Base-by-base conservation (phyloP, 2,113 vertebrate species). In the Prochilodus magdalenae region DNA sequence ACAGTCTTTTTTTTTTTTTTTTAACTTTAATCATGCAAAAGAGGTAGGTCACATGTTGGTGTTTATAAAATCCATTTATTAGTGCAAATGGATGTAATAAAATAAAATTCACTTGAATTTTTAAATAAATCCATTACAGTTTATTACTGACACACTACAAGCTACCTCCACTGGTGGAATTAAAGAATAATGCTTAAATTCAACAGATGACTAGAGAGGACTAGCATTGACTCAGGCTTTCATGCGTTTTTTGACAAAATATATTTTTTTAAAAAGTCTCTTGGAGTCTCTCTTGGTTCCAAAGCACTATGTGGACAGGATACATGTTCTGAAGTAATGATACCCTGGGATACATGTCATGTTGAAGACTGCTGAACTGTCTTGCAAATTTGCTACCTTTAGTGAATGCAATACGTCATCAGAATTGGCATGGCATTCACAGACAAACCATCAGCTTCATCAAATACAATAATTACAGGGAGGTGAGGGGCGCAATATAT, bases 191-290 rank as follows among this genome's bases (percentile, higher is more conserved):
- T 60, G 57, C 57, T 24, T 10, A 8, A 60, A 26, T 57, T 57
- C 11, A 60, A 12, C 22, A 10, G 57, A 26, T 60, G 57, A 26
- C 57, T 4, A 60, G 24, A 11, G 26, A 2, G n/a, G n/a, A 57
- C 18, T 57, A 60, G 57, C 26, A n/a, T 26, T 60, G 57, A 26
- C 26, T 60, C 24, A 60, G 63, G 65, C 40, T 75, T 82, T 75
- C 73, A 75, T 82, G 51, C 51, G 15, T 70, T 49, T 60, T 74
- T 70, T 47, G 33, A 26, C 44, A 63, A 80, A 49, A 29, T 13
- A 33, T 13, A 70, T 36, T 75, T 15, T 24, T 16, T n/a, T 27
- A 20, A 69, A 69, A 36, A 44, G 57, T 59, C 55, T 49, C 24
- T 11, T 29, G 16, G 5, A 15, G 27, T 73, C 3, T 60, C 57